Percentiles rank a stretch among this genome's conserved stretches.
Evolutionary conservation across 2,113 vertebrate genomes (phyloP).

Genomic region (Phasianus colchicus): DNA sequence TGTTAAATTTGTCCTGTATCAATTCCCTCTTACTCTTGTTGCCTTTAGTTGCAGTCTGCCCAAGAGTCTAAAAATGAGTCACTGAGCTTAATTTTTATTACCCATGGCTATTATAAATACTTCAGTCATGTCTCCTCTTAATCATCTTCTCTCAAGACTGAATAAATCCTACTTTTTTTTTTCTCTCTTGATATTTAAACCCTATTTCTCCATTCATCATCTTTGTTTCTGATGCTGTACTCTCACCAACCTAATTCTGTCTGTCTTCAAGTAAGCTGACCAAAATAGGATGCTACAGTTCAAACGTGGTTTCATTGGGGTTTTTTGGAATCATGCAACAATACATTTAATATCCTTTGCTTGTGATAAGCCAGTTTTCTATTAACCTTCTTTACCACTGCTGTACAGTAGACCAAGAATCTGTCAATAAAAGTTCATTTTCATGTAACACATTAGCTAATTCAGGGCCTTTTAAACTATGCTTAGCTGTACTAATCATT

Average conservation of each 20-base stretch:
- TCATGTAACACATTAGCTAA: conserved; percentile 29
- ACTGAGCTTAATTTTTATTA: conserved; percentile 31
- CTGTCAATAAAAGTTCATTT: conserved; percentile 12
- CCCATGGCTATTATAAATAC: not conserved
- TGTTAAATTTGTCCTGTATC: not conserved
- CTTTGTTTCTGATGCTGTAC: not conserved
- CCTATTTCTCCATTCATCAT: conserved; percentile 21
- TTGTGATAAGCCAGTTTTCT: conserved; percentile 35
- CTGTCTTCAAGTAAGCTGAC: conserved; percentile 15
- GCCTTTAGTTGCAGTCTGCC: not conserved
- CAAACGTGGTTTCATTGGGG: not conserved
- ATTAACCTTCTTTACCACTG: conserved; percentile 40
- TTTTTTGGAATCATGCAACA: not conserved
- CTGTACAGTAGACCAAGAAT: not conserved
- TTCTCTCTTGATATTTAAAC: conserved; percentile 4
- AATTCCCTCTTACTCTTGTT: not conserved
- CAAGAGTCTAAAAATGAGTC: not conserved
- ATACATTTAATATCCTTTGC: not conserved
- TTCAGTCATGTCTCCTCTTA: not conserved
- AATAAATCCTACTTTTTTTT: conserved; percentile 10
- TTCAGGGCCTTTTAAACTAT: conserved; percentile 44
- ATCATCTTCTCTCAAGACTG: not conserved
- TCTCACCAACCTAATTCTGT: conserved; percentile 42
- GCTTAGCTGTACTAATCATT: conserved; percentile 43
- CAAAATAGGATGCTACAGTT: not conserved